phyloP scores from a whole-genome alignment of 2,797 vertebrate species.

The Acipenser ruthenus region DNA sequence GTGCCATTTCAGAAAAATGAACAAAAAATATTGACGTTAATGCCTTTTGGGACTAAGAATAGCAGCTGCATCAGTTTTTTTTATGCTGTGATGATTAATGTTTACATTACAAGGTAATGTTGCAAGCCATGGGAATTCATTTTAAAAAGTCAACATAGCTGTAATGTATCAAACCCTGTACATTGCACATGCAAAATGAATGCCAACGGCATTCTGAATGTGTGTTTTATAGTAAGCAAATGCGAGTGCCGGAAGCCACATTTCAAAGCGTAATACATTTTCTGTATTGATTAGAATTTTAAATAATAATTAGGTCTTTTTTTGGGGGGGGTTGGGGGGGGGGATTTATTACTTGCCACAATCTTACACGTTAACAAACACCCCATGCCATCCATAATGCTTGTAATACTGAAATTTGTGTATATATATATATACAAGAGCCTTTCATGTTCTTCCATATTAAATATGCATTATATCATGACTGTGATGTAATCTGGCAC shows the following conservation, averaged over 20 bases:
- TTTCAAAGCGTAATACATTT: neutral
- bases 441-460: conserved; percentile 17
- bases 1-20: conserved; percentile 4
- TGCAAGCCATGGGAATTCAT: conserved; percentile 1
- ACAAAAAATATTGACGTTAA: conserved; percentile 1
- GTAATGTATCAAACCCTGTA: neutral
- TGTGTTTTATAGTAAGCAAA: conserved; percentile 5
- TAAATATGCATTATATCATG: conserved; percentile 32
- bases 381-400: no score
- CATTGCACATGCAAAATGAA: neutral
- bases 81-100: conserved; percentile 3
- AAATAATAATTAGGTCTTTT: no score
- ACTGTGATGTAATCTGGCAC: conserved; percentile 49
- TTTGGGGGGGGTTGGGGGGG: no score
- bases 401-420: no score
- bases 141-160: conserved; percentile 3
- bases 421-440: no score
- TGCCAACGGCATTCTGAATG: neutral
- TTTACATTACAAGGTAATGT: conserved; percentile 9
- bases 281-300: neutral
- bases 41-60: neutral
- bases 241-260: neutral
- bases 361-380: no score
- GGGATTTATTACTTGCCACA: no score
- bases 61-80: neutral